Base-by-base conservation (phyloP, 35 echinoderm and acorn worm species). In the Holothuria glaberrima region DNA sequence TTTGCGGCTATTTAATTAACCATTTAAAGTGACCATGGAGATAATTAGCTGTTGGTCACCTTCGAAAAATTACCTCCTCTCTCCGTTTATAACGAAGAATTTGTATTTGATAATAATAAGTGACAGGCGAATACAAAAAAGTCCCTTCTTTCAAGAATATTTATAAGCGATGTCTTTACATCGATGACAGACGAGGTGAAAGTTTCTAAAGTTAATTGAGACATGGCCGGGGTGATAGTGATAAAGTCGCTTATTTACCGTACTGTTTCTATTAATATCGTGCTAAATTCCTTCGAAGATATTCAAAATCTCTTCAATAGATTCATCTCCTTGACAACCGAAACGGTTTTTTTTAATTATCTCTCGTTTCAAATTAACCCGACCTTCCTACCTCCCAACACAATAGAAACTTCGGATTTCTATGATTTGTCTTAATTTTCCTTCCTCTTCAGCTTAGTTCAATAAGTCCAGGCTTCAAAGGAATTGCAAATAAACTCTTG, bases 391-490 rank as follows among this genome's bases (percentile, higher is more conserved):
- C 50, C 36, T 77, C 36, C 48, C 19, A 77, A 30, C 48, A 77
- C 73, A 77, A 48, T 27, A 27, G 73, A 77, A 77, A 48, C 73
- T 48, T 73, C 29, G 34, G 21, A 73, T 73, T 73, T 73, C 69
- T 77, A 24, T 21, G 48, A 22, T 33, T 75, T 75, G 31, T 38
- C 32, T 75, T 73, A 19, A 35, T 32, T 73, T 38, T 77, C 73
- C n/a, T 22, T 77, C 26, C 36, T 22, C 34, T 22, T 48, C 26
- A 77, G 73, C 18, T 36, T 36, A 6, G 35, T 77, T n/a, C 73
- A 77, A 77, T 77, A 77, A 77, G 73, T n/a, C 38, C 48, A 48
- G 45, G 73, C 73, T 77, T 77, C 73, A 77, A 77, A 77, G 73
- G 73, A 30, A 77, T 77, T 38, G 73, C 73, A 77, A 77, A 77